Percentiles rank a stretch among this genome's conserved stretches.
Evolutionary conservation across 2,888 invertebrate genomes (phyloP).

Genomic region (Latrodectus hesperus): DNA sequence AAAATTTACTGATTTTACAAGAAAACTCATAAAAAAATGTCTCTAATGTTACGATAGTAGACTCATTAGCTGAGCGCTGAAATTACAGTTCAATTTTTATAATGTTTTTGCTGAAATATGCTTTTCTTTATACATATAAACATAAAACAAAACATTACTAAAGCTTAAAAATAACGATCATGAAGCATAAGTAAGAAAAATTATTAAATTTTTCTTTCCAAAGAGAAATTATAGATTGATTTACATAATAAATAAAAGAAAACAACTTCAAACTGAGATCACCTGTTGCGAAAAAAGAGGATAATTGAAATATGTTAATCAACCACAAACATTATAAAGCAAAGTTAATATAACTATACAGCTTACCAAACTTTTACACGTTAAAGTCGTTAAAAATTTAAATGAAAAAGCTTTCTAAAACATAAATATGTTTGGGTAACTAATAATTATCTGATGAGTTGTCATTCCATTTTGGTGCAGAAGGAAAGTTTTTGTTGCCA

Average conservation of each 20-base stretch:
- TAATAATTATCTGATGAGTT: constrained; percentile 56
- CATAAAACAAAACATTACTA: too few relatives aligned
- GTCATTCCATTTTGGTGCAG: constrained; percentile 61
- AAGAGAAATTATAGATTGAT: too few relatives aligned
- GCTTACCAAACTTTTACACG: constrained; percentile 12
- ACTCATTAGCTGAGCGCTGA: too few relatives aligned
- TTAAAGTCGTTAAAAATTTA: constrained; percentile 3
- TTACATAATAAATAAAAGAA: background rate
- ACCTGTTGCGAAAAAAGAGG: constrained; percentile 50
- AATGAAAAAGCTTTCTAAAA: constrained; percentile 21
- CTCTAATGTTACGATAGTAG: too few relatives aligned
- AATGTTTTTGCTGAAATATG: too few relatives aligned
- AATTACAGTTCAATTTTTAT: too few relatives aligned
- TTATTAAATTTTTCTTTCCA: too few relatives aligned
- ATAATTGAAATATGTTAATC: background rate
- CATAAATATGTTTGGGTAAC: constrained; percentile 46
- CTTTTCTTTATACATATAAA: too few relatives aligned
- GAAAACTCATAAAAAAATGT: too few relatives aligned
- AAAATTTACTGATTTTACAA: too few relatives aligned
- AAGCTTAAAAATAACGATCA: too few relatives aligned
- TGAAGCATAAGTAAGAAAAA: too few relatives aligned
- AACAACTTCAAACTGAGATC: constrained; percentile 10
- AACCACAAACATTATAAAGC: background rate
- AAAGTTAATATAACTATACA: background rate
- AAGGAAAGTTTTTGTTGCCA: constrained; percentile 42